Base-by-base conservation (phyloP, 1,140 invertebrate species). In the Rhyacophila brunnea region DNA sequence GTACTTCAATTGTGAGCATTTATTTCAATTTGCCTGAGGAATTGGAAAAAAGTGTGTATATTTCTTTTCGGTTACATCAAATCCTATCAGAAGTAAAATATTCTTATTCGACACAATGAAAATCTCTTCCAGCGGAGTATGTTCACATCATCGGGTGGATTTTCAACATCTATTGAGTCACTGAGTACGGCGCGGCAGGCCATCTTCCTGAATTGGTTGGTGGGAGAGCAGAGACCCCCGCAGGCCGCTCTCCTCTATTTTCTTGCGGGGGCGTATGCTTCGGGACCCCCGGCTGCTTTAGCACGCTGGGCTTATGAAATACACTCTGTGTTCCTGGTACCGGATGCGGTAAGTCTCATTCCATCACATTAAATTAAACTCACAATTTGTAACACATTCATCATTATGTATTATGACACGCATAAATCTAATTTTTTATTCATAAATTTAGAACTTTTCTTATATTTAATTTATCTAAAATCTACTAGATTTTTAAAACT, bases 281-380 rank as follows among this genome's bases (percentile, higher is more conserved):
- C 42, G n/a, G 74, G 70, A 6, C 44, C 66, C 6, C 15, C 59
- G 2, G 45, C 67, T 42, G 70, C 71, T 13, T 87, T 98, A 85
- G 85, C 90, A 52, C 93, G 95, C 74, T 98, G 95, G 95, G 95
- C 95, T 20, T 98, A 97, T 79, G 95, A 98, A 81, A 95, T 98
- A 68, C 93, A 96, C 77, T 97, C 95, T 51, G 95, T 91, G 68
- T 98, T 98, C 80, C 80, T 98, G 55, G 90, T 95, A 67, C 92
- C 93, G 67, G 87, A 88, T 68, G 93, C 94, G 65, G 74, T 75
- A 14, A 60, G 64, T 65, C 7, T 17, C 52, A n/a, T 55, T 52
- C 3, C 9, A 15, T 23, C 9, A 19, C n/a, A 36, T 36, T 43
- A 40, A 18, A 38, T 7, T 14, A 44, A n/a, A n/a, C n/a, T n/a